These are phyloP conservation scores for Caligus rogercresseyi DNA, from an alignment of 1,140 invertebrate genomes.

Conservation along the genomic window DNA sequence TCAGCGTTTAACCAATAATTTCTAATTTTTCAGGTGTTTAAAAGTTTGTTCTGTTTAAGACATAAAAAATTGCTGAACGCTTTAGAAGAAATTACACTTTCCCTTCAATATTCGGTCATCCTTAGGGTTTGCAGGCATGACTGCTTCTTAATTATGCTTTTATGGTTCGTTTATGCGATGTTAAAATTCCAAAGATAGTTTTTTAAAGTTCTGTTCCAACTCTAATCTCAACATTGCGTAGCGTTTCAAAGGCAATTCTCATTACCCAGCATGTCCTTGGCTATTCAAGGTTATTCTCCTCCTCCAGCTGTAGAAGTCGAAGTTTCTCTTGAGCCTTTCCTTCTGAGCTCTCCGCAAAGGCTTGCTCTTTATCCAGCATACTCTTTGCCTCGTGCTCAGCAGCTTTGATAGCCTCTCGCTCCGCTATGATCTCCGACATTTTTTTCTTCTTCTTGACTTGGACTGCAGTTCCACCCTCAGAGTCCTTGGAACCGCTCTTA, in stretches of 20 bases:
- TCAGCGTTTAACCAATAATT: no score
- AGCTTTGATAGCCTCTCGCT: constrained; percentile 6
- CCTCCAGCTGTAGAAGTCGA: background rate
- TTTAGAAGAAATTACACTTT: no score
- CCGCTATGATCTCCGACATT: constrained; percentile 9
- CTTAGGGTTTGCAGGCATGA: no score
- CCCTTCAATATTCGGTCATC: no score
- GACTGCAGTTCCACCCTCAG: background rate
- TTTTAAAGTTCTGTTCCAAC: no score
- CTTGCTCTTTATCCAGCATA: background rate
- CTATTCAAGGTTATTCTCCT: constrained; percentile 8
- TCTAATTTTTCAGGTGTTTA: no score
- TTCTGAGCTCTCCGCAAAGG: background rate
- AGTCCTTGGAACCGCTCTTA: background rate
- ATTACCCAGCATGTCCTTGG: constrained; percentile 11
- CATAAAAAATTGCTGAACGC: no score
- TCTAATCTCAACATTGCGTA: no score
- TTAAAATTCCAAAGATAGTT: no score
- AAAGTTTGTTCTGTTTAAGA: no score
- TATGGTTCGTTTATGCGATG: background rate
- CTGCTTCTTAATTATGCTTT: no score
- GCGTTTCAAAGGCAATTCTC: background rate
- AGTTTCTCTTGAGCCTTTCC: constrained; percentile 2
- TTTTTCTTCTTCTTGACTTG: constrained; percentile 17
- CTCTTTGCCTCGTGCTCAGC: background rate